phyloP scores from a whole-genome alignment of 2,888 invertebrate species.

The Tetramorium bicarinatum region DNA sequence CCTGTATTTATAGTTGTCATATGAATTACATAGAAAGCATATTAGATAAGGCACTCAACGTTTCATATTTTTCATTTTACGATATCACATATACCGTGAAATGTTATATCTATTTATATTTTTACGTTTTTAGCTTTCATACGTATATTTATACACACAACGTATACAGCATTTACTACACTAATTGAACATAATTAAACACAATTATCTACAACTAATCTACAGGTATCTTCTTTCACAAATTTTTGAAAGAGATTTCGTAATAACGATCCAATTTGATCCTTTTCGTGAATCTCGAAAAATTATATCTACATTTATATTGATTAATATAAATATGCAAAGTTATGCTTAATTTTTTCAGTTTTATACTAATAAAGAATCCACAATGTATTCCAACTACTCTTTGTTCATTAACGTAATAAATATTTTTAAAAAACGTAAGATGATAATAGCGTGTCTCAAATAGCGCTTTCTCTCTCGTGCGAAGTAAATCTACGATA shows the following conservation, averaged over 20 bases:
- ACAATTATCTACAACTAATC: no score
- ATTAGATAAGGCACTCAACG: slow-evolving; percentile 3
- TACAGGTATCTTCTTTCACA: no score
- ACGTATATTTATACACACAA: neutral
- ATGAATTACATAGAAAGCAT: no score
- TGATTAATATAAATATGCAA: neutral
- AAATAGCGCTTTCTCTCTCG: neutral
- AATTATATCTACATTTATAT: neutral
- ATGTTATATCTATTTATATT: neutral
- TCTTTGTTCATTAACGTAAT: neutral
- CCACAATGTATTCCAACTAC: neutral
- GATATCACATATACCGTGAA: neutral
- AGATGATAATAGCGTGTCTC: neutral
- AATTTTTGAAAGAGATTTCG: neutral
- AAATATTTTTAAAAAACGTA: neutral
- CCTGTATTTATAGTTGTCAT: neutral
- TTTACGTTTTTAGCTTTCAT: neutral
- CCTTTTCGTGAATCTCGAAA: neutral
- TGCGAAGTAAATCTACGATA: slow-evolving; percentile 20
- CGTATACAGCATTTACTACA: no score
- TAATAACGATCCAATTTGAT: neutral
- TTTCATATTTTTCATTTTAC: slow-evolving; percentile 10
- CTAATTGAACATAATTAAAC: no score
- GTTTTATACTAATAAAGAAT: neutral
- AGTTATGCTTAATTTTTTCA: neutral